phyloP scores from a whole-genome alignment of 2,888 invertebrate genomes.

The Patella caerulea region DNA sequence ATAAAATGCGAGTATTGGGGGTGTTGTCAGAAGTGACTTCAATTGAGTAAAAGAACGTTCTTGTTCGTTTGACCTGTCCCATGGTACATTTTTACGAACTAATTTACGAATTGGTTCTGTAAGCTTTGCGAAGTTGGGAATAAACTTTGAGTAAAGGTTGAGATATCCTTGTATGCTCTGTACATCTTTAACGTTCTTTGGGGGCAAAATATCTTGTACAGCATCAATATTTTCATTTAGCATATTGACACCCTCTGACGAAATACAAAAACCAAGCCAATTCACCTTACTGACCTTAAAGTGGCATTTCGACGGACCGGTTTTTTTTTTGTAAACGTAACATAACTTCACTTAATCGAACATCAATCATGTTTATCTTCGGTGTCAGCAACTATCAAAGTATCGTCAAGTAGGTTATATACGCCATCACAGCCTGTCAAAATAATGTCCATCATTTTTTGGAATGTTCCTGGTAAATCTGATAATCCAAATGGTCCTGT shows the following conservation, averaged over 20 bases:
- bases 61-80: background rate
- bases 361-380: background rate
- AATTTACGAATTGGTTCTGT: slow-evolving; percentile 1
- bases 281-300: background rate
- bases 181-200: too few species aligned
- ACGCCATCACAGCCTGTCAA: too few species aligned
- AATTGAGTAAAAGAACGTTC: background rate
- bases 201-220: too few species aligned
- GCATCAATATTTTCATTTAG: too few species aligned
- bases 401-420: background rate
- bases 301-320: background rate
- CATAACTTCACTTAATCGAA: background rate
- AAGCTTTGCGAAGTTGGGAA: too few species aligned
- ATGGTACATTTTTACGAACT: background rate
- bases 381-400: background rate
- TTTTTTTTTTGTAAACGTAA: background rate
- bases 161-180: too few species aligned
- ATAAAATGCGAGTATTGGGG: slow-evolving; percentile 3
- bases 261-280: too few species aligned
- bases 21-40: background rate
- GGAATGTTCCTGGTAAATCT: background rate
- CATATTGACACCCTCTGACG: too few species aligned
- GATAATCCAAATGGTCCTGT: slow-evolving; percentile 7
- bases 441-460: background rate
- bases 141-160: too few species aligned